phyloP scores from a whole-genome alignment of 2,113 vertebrate species.

The Ceyx melanurus region DNA sequence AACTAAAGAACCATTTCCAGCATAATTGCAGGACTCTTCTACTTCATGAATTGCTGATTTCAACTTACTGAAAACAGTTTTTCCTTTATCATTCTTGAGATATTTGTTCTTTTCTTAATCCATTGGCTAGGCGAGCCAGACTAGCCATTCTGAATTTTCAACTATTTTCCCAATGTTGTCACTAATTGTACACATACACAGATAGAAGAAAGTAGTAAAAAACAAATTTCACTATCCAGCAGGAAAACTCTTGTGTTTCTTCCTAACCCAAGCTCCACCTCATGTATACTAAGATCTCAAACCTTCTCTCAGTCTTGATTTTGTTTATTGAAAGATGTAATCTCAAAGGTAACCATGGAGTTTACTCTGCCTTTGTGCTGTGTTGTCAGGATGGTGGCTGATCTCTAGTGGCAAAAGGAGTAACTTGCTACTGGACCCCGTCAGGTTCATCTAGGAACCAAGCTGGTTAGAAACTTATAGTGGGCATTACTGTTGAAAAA shows the following conservation, averaged over 20 bases:
- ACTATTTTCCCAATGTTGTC: not conserved
- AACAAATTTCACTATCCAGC: not conserved
- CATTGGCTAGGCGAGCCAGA: not conserved
- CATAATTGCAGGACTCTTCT: not conserved
- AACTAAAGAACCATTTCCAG: not conserved
- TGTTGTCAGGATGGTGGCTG: not conserved
- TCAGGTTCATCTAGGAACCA: fast-evolving
- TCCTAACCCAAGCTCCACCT: not conserved
- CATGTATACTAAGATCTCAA: not conserved
- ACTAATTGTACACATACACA: not conserved
- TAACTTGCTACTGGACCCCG: not conserved
- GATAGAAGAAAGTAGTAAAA: not conserved
- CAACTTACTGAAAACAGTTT: not conserved
- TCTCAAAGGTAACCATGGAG: not conserved
- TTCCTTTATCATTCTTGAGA: not conserved
- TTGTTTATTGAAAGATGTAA: not conserved
- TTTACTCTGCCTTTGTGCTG: not conserved
- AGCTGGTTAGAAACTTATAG: fast-evolving
- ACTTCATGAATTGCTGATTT: not conserved
- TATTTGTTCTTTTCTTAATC: not conserved
- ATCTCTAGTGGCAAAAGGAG: constrained; percentile 10
- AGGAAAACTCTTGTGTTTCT: not conserved
- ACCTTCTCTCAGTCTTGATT: not conserved
- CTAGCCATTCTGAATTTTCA: not conserved
- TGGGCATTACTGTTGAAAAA: not conserved